Evolutionary conservation across 2,888 invertebrate species (phyloP).

Genomic region (Steinernema scapterisci): DNA sequence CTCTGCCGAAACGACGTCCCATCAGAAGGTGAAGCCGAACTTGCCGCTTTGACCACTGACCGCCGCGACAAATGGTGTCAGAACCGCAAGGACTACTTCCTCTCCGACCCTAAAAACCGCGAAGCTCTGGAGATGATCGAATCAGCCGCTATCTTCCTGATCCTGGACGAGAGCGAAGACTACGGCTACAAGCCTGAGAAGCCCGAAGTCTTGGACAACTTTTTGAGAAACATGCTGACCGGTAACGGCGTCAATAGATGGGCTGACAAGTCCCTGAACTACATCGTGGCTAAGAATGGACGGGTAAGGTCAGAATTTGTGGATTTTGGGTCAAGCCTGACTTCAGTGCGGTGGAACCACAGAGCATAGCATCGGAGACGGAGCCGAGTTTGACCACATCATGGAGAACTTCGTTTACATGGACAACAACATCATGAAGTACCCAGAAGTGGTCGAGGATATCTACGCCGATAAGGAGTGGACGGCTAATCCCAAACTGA

Average conservation of each 20-base stretch:
- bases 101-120: constrained; percentile 49
- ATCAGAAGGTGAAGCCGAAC: constrained; percentile 43
- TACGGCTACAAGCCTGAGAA: constrained; percentile 52
- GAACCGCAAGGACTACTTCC: constrained; percentile 58
- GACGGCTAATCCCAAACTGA: background rate
- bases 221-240: constrained; percentile 53
- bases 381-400: constrained; percentile 62
- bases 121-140: constrained; percentile 56
- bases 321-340: too few species aligned
- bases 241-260: constrained; percentile 60
- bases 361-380: constrained; percentile 60
- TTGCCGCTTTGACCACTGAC: constrained; percentile 58
- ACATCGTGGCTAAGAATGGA: constrained; percentile 50
- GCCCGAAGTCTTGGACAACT: constrained; percentile 49
- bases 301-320: too few species aligned
- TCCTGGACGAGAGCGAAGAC: constrained; percentile 50
- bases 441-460: constrained; percentile 4
- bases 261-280: constrained; percentile 63
- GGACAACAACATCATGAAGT: constrained; percentile 49
- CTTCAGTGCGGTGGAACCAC: constrained; percentile 56
- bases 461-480: constrained; percentile 21
- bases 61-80: constrained; percentile 50
- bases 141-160: constrained; percentile 52
- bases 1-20: constrained; percentile 45
- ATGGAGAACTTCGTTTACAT: constrained; percentile 59